Base-by-base conservation (phyloP, 1,140 invertebrate genomes). In the Drosophila melanica region DNA sequence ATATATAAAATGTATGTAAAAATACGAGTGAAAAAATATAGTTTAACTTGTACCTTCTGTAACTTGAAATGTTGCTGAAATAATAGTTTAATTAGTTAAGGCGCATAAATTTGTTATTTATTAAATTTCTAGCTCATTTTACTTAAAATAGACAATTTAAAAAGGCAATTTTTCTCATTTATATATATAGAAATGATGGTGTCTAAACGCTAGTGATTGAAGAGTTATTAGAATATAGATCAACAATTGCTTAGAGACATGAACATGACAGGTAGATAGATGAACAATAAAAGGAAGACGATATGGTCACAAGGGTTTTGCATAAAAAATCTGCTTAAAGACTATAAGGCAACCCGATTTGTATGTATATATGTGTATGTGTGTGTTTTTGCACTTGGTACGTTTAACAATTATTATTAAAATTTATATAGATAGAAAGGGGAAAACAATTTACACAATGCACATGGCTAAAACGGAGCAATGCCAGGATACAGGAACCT, bases 341-440 rank as follows among this genome's bases (percentile, higher is more conserved):
- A 53, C 84, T 87, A 87, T 90, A 87, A 89, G 84, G 84, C 84
- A 84, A 89, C 73, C 84, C 77, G 70, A 79, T 84, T 72, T 72
- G 41, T 75, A 14, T 69, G 33, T 72, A 12, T 74, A 27, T 67
- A 20, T 27, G 23, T 27, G 23, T 27, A 5, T 27, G 23, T 81
- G 39, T 66, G 23, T 60, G 14, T 67, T 18, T 65, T 63, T 74
- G 58, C 62, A 67, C 54, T 67, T 74, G 57, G 59, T 75, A 69
- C 53, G 53, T 70, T 71, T 79, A 84, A 77, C 77, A 84, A 81
- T 82, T 70, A 77, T 68, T 68, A 65, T 75, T 63, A 33, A 79
- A 77, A 74, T 50, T 77, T 77, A 70, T 60, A 86, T 81, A 75
- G 62, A 65, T 78, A 63, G 37, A 57, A 9, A 9, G 11, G 18